phyloP scores from a whole-genome alignment of 2,888 invertebrate genomes.

The Phorcus lineatus region DNA sequence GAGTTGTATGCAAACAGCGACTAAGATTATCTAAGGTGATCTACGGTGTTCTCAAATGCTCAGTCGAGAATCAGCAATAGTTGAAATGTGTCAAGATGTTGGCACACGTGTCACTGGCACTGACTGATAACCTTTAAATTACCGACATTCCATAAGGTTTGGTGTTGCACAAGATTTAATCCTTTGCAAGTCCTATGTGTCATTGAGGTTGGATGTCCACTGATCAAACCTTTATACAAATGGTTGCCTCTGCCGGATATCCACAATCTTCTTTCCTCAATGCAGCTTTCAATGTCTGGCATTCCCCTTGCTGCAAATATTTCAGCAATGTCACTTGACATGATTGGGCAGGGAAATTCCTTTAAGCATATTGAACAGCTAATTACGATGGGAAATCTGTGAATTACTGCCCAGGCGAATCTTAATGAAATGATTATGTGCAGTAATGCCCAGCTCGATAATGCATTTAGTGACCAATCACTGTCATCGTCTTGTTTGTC shows the following conservation, averaged over 20 bases:
- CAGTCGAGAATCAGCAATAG: no score
- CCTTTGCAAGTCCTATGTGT: no score
- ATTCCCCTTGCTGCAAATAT: neutral
- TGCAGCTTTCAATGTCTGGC: neutral
- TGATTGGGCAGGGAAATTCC: neutral
- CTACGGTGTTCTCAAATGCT: no score
- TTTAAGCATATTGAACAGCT: constrained; percentile 4
- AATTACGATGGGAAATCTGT: neutral
- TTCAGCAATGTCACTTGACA: neutral
- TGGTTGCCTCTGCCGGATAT: neutral
- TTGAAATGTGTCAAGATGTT: no score
- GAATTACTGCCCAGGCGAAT: neutral
- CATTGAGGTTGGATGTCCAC: no score
- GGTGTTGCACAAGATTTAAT: no score
- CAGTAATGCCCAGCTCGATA: neutral
- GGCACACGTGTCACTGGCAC: no score
- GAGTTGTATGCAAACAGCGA: no score
- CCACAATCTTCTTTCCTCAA: neutral
- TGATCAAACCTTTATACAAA: no score
- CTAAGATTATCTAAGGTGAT: no score
- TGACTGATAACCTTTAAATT: no score
- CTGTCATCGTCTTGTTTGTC: neutral
- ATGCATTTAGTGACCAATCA: neutral
- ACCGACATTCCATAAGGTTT: no score
- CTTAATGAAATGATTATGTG: neutral